Conservation (phyloP, 1,140 invertebrate genomes). For the Zaprionus vittiger region DNA sequence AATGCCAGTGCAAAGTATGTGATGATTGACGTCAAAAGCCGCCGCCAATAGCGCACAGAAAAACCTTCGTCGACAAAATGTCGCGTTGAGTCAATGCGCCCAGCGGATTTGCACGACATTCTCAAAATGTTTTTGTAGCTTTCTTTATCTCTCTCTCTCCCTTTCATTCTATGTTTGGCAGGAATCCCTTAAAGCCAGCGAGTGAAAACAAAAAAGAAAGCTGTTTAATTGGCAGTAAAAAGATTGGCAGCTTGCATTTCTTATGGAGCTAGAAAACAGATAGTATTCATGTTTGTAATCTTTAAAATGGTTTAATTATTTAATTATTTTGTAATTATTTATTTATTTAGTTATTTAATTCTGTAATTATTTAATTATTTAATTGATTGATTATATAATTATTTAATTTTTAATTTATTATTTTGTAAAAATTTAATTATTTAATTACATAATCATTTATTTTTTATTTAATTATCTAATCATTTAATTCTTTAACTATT, state of each 20-base stretch:
- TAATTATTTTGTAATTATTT: too few relatives aligned
- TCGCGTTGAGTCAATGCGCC: not conserved
- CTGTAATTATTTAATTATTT: too few relatives aligned
- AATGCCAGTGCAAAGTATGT: constrained; percentile 34
- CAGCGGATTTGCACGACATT: not conserved
- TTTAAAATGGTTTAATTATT: too few relatives aligned
- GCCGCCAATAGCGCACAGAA: not conserved
- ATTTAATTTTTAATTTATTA: too few relatives aligned
- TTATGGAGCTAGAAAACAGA: not conserved
- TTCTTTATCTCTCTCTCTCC: not conserved
- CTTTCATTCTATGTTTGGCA: not conserved
- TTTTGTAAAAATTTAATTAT: too few relatives aligned
- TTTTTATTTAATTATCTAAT: too few relatives aligned
- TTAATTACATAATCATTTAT: too few relatives aligned
- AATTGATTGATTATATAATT: too few relatives aligned
- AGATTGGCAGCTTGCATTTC: not conserved
- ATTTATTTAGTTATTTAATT: too few relatives aligned
- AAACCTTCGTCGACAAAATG: not conserved
- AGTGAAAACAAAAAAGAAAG: not conserved
- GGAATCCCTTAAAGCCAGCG: not conserved
- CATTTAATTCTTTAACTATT: too few relatives aligned
- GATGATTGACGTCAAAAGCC: constrained; percentile 4
- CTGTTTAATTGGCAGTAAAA: not conserved
- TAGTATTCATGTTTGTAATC: not conserved
- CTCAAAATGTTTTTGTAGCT: not conserved